These are phyloP conservation scores for Caenorhabditis sp. DNA, from an alignment of 2,888 invertebrate genomes.

Conservation along the genomic window DNA sequence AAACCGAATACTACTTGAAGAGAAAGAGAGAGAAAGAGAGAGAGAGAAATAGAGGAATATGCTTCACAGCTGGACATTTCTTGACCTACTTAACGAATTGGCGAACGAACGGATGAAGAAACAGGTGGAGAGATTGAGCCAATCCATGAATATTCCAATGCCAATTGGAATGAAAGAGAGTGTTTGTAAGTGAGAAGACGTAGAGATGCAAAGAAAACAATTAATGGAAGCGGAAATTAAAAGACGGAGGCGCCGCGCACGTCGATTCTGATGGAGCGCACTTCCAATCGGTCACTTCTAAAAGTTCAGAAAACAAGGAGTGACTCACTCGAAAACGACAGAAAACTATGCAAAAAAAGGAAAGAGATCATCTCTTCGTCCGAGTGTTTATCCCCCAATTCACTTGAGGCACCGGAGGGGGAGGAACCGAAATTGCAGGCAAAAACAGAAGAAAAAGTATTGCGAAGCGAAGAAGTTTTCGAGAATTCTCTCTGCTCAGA, in stretches of 20 bases:
- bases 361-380: not conserved
- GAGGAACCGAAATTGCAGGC: constrained; percentile 20
- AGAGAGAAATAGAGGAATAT: no score
- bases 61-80: constrained; percentile 44
- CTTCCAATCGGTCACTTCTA: no score
- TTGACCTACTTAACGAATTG: constrained; percentile 42
- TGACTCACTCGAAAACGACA: no score
- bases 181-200: not conserved
- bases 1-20: constrained; percentile 41
- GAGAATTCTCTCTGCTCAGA: constrained; percentile 13
- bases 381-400: constrained; percentile 25
- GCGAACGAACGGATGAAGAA: not conserved
- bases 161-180: constrained; percentile 23
- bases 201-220: constrained; percentile 2
- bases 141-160: constrained; percentile 14
- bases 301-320: no score
- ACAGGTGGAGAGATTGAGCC: constrained; percentile 3
- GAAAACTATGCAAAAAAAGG: no score
- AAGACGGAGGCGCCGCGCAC: no score
- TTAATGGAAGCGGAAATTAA: constrained; percentile 17
- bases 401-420: constrained; percentile 3
- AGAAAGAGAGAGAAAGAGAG: constrained; percentile 7
- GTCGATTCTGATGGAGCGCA: not conserved
- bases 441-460: constrained; percentile 24
- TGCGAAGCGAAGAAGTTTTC: constrained; percentile 49